A percentile compares a stretch with the other conserved stretches of the same genome.
These are phyloP conservation scores for Drosophila tani DNA, from an alignment of 1,140 invertebrate species.

Conservation along the genomic window DNA sequence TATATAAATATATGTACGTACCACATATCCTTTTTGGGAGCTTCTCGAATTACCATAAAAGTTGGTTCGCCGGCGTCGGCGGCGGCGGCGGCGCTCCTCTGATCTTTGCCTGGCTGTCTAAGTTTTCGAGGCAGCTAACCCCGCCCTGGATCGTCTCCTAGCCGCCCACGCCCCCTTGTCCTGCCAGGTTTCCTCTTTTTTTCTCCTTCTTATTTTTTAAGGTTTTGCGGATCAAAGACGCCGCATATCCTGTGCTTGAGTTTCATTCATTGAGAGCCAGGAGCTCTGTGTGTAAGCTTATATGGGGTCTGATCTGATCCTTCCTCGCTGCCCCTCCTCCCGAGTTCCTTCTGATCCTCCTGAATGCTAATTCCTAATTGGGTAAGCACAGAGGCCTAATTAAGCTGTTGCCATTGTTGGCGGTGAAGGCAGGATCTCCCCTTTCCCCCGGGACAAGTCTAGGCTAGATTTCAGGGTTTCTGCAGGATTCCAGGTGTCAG, in stretches of 20 bases:
- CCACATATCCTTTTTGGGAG: conserved; percentile 29
- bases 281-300: conserved; percentile 43
- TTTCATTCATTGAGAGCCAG: conserved; percentile 67
- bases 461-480: conserved; percentile 10
- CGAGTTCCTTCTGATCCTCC: neutral
- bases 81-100: conserved; percentile 22
- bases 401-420: conserved; percentile 51
- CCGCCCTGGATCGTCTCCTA: conserved; percentile 1
- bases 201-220: neutral
- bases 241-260: conserved; percentile 77
- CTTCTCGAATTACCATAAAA: conserved; percentile 49
- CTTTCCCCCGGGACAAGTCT: neutral
- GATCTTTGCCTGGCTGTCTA: conserved; percentile 45
- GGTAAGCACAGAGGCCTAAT: conserved; percentile 56
- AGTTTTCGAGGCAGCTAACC: conserved; percentile 37
- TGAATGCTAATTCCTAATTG: conserved; percentile 52
- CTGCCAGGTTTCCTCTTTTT: neutral
- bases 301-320: conserved; percentile 33
- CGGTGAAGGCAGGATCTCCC: neutral
- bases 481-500: conserved; percentile 16
- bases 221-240: conserved; percentile 53
- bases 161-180: conserved; percentile 19
- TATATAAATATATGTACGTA: neutral
- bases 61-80: conserved; percentile 30
- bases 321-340: neutral